phyloP scores from a whole-genome alignment of 2,888 invertebrate genomes.

The Chymomyza caudatula region DNA sequence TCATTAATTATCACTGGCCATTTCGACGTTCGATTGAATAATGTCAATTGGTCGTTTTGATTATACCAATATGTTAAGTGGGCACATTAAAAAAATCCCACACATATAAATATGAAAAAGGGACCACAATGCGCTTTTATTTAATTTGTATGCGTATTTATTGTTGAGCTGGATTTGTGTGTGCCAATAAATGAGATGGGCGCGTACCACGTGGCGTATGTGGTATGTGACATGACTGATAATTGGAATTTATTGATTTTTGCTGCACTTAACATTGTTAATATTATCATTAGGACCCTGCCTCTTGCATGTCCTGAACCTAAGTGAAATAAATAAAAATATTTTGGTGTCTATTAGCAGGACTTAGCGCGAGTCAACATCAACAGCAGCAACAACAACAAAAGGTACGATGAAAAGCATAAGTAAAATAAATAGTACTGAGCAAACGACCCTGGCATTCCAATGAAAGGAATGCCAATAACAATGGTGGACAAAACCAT shows the following conservation, averaged over 20 bases:
- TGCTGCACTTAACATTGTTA: neutral
- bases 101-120: conserved; percentile 2
- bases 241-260: conserved; percentile 3
- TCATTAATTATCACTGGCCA: neutral
- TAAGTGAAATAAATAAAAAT: neutral
- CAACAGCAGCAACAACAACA: neutral
- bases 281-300: neutral
- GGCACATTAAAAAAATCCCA: neutral
- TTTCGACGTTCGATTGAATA: conserved; percentile 29
- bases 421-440: conserved; percentile 10
- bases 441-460: neutral
- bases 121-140: conserved; percentile 26
- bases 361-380: neutral
- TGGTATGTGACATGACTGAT: conserved; percentile 13
- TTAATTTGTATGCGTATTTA: conserved; percentile 29
- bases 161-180: conserved; percentile 12
- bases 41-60: conserved; percentile 32
- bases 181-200: conserved; percentile 18
- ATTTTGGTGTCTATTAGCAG: conserved; percentile 5
- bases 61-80: conserved; percentile 38
- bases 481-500: conserved; percentile 10
- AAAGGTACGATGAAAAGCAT: conserved; percentile 1
- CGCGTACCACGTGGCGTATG: conserved; percentile 29
- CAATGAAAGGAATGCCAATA: conserved; percentile 14
- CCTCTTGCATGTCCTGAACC: neutral